Conservation (phyloP, 1,140 invertebrate genomes). For the Fopius arisanus region DNA sequence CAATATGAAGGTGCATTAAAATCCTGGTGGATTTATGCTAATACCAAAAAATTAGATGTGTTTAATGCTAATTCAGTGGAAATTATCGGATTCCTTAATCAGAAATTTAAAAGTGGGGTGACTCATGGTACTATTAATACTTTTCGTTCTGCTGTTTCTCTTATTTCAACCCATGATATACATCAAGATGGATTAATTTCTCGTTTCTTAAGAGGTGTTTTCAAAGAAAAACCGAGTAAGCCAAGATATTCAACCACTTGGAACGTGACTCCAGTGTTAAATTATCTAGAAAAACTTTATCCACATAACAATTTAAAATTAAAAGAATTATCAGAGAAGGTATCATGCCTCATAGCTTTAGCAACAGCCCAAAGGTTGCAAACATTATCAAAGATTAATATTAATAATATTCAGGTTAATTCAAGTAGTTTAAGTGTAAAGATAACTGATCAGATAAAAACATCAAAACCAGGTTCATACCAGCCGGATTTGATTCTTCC, state of each 20-base stretch:
- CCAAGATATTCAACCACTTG: constrained; percentile 23
- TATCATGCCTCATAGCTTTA: constrained; percentile 35
- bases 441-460: constrained; percentile 22
- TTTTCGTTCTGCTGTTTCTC: constrained; percentile 19
- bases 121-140: constrained; percentile 22
- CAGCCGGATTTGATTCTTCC: constrained; percentile 31
- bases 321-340: constrained; percentile 33
- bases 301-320: constrained; percentile 27
- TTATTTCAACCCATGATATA: not conserved
- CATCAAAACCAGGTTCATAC: constrained; percentile 30
- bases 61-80: not conserved
- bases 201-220: constrained; percentile 27
- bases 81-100: constrained; percentile 19
- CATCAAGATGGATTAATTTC: not conserved
- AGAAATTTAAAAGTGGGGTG: constrained; percentile 22
- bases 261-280: constrained; percentile 41
- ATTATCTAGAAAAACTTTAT: constrained; percentile 33
- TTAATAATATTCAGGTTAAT: constrained; percentile 27
- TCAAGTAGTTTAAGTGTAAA: constrained; percentile 22
- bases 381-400: constrained; percentile 38
- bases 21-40: constrained; percentile 14
- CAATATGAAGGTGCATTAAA: constrained; percentile 25
- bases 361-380: constrained; percentile 40
- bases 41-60: not conserved
- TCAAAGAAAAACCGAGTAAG: constrained; percentile 1